A percentile compares a stretch with the other conserved stretches of the same genome.
Evolutionary conservation across 2,113 vertebrate genomes (phyloP).

Genomic region (Ptilorrhoa leucosticta): DNA sequence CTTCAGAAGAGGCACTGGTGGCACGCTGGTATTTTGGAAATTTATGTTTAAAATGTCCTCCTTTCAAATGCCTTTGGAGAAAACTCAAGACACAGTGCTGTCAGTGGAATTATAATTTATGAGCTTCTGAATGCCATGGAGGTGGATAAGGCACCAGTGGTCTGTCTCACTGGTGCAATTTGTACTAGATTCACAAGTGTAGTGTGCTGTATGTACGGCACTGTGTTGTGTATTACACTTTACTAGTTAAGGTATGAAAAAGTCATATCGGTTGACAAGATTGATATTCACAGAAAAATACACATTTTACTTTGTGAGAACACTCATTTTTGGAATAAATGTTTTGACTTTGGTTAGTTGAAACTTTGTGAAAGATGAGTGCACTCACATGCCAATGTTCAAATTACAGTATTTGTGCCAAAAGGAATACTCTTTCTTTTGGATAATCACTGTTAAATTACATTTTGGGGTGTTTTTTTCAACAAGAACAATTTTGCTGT

Average conservation of each 20-base stretch:
- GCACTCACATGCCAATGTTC: rapidly evolving
- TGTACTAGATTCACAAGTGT: neutral
- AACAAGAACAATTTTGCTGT: neutral
- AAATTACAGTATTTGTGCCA: neutral
- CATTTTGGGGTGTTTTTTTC: neutral
- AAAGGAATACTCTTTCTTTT: neutral
- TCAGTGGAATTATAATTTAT: neutral
- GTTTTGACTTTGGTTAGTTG: neutral
- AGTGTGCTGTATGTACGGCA: neutral
- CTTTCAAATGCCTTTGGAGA: neutral
- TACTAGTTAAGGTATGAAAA: neutral
- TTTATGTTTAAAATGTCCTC: neutral
- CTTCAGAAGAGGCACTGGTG: neutral
- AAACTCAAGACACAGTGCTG: neutral
- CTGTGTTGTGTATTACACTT: neutral
- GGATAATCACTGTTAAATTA: neutral
- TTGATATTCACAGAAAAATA: neutral
- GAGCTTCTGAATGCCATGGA: neutral
- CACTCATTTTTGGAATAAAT: neutral
- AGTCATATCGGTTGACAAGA: neutral
- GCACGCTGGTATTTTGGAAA: neutral
- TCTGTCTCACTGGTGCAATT: neutral
- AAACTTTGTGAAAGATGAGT: neutral
- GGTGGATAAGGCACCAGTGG: no score
- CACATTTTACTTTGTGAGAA: rapidly evolving